Evolutionary conservation across 2,113 vertebrate species (phyloP), one percentile per base, ranked within the genome.

Genomic region (Plestiodon gilberti): DNA sequence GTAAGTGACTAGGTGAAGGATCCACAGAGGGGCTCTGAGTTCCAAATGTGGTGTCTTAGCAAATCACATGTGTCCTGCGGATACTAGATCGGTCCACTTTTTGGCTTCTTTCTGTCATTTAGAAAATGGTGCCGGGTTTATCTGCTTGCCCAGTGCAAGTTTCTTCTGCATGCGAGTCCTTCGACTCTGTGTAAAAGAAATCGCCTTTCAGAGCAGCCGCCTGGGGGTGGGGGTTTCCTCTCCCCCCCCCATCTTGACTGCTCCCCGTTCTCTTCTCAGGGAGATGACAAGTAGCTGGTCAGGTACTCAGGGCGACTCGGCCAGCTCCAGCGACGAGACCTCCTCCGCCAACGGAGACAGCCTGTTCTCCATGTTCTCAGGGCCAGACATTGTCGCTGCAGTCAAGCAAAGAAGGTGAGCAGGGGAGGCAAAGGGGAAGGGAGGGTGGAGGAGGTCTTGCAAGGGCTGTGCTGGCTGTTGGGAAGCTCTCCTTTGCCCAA

Each of bases 311-410:
- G 99, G 98, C 33, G 98, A 99, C 93, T 99, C 99, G 0, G 98
- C 99, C 95, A 99, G 98, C 89, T 99, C 98, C 18, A 99, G 99
- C 17, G 98, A 99, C 0, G 99, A 99, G 96, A 97, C 99, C 0
- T 99, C 98, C 73, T 99, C 98, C 10, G 98, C 98, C 93, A 99
- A 99, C 0, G 98, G 99, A 15, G 98, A 99, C 96, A 99, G 98
- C 87, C 95, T 99, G 90, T 99, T 99, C 96, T 99, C 99, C 95
- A 99, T 99, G 99, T 99, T 99, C 97, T 99, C 99, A 92, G 99
- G 99, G 87, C 99, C 99, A 75, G 99, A 99, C 94, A 98, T 99
- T 1, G 98, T 99, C 89, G 99, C 99, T 86, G 99, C 99, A 52
- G 99, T 99, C 77, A 99, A 99, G 92, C 99, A 99, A 90, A 98